Base-by-base conservation (phyloP, 64 coral and sea anemone genomes). In the Actinia equina region DNA sequence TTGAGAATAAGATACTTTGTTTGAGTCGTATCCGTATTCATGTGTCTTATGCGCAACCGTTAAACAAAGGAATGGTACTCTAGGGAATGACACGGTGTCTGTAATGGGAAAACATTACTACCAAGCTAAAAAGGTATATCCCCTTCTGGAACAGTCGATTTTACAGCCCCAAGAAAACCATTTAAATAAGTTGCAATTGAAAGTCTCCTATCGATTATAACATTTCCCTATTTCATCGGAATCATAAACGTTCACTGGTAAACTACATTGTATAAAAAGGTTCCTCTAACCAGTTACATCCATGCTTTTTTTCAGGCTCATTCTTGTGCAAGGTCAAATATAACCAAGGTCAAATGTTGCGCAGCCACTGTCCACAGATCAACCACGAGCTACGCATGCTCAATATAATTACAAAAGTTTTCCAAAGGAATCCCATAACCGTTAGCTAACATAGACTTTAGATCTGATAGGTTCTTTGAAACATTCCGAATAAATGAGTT, bases 391-490 rank as follows among this genome's bases (percentile, higher is more conserved):
- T 30, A 4, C 69, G 69, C 69, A 74, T 27, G 69, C 27, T 74
- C 69, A 41, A 74, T 2, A 74, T 74, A 1, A 26, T 30, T 14
- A 41, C 12, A 25, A 3, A 74, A 74, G 13, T 65, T 65, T 37
- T 22, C 8, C 12, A 41, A 30, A 74, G 25, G 25, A 37, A 74
- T 30, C 26, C 41, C 19, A 51, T 52, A 5, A 81, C 26, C 83
- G 91, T 93, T 79, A 97, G 82, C 91, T 97, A 59, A 93, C 71
- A 60, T 97, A 97, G 30, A 93, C 86, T 86, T 97, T 97, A 6
- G 94, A 97, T 85, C 88, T 87, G 19, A 89, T 37, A 41, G 69
- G 91, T 6, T 97, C 94, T 59, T 90, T 97, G 49, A 93, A 97
- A 23, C 94, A 97, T 81, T 97, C 94, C 6, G 91, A 84, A 49